Conservation (phyloP, 2,113 vertebrate species). For the Pogona vitticeps region DNA sequence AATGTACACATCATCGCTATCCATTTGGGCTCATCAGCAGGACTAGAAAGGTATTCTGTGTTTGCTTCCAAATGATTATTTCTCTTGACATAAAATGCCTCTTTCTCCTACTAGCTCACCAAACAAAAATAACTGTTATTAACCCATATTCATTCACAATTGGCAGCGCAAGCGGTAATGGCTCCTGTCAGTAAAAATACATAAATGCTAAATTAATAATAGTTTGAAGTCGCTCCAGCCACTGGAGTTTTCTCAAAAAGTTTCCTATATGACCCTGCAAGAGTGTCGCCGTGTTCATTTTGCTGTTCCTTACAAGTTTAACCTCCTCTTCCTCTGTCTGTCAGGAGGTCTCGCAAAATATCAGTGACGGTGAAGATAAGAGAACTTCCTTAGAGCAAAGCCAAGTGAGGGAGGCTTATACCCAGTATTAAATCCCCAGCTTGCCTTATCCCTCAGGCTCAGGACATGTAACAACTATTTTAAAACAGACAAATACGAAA, state of each 20-base stretch:
- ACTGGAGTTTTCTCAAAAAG: too few species aligned
- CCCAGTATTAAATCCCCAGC: constrained; percentile 5
- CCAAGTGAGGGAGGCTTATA: constrained; percentile 67
- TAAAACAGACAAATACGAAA: not conserved
- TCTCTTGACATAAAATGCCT: not conserved
- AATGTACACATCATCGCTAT: too few species aligned
- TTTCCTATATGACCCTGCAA: constrained; percentile 50
- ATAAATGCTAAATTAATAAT: not conserved
- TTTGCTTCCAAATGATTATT: not conserved
- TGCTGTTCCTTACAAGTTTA: constrained; percentile 71
- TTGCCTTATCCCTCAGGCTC: not conserved
- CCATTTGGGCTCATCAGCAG: not conserved
- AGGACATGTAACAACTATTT: not conserved
- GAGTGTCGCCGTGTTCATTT: constrained; percentile 46
- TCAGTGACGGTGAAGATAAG: constrained; percentile 39
- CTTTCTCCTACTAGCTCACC: not conserved
- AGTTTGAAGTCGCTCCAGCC: not conserved
- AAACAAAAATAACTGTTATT: not conserved
- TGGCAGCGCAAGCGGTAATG: not conserved
- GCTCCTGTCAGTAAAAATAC: not conserved
- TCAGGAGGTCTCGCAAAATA: constrained; percentile 66
- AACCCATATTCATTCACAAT: not conserved
- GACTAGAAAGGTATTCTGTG: not conserved
- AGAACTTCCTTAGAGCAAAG: constrained; percentile 60
- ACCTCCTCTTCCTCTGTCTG: constrained; percentile 70